Evolutionary conservation across 2,888 invertebrate genomes (phyloP), one percentile per base, ranked within the genome.

Genomic region (Arge pagana): DNA sequence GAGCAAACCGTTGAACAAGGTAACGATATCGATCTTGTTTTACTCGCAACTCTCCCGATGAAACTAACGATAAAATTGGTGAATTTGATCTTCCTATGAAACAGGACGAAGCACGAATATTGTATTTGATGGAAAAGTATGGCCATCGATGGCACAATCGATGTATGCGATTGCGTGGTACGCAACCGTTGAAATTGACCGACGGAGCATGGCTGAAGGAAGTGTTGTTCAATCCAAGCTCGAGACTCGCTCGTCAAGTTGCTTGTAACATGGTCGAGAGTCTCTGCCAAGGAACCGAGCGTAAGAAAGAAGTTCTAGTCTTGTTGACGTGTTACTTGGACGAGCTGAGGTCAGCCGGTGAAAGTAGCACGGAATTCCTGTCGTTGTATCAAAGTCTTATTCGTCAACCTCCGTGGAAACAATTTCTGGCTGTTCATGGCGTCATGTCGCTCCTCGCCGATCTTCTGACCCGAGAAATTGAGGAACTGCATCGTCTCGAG

Each of bases 211-310:
- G 96, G 96, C 80, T 96, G 54, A 89, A 92, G 61, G 89, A 90
- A n/a, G 89, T 96, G 5, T 82, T 96, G 65, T 96, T 96, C 77
- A 94, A 94, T 78, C 87, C 92, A 0, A 92, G 93, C 71, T 96
- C 95, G 0, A 84, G 93, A 43, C 84, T 93, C 57, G 93, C 94
- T 0, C 83, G 96, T 18, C 90, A 93, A 76, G 87, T 94, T 26
- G 91, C 93, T 7, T 95, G 95, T 66, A 89, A 89, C 70, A 88
- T 96, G 79, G 84, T 96, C 15, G 90, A 92, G 71, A 87, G 89
- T 2, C 82, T 95, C 35, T 92, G 93, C 64, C 84, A 82, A 61
- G 84, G 81, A 36, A 82, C 82, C 30, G 84, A 84, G 56, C 78
- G 89, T 0, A 88, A 87, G 66, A 84, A 86, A 60, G 85, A 86